Percentiles rank a stretch among this genome's conserved stretches.
Evolutionary conservation across 2,113 vertebrate species (phyloP).

Genomic region (Heteronetta atricapilla): DNA sequence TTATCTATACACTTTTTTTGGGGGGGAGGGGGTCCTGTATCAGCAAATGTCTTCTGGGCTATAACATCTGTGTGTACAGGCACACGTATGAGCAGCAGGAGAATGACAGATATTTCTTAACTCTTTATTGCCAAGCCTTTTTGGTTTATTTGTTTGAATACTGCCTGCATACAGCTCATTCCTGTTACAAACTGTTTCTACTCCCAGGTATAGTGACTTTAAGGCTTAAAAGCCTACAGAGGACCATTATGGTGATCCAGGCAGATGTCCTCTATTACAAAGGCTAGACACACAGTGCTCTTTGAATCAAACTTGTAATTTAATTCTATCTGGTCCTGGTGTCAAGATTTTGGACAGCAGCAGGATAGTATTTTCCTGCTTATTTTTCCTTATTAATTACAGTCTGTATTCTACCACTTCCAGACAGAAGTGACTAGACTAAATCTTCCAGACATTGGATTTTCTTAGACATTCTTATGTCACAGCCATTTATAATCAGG

Average conservation of each 20-base stretch:
- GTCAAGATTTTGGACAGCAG: not conserved
- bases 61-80: too few species aligned
- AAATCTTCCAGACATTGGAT: not conserved
- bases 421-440: not conserved
- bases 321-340: not conserved
- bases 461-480: not conserved
- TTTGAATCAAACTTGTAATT: not conserved
- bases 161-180: not conserved
- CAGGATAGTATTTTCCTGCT: not conserved
- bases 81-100: not conserved
- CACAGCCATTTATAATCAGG: not conserved
- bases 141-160: too few species aligned
- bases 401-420: not conserved
- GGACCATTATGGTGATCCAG: not conserved
- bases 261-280: not conserved
- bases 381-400: not conserved
- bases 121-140: not conserved
- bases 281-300: not conserved
- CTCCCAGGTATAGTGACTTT: not conserved
- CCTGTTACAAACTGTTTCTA: not conserved
- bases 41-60: not conserved
- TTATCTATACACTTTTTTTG: not conserved
- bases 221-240: not conserved
- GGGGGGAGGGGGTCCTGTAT: too few species aligned
- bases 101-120: not conserved